These are phyloP conservation scores for Pyrochroa serraticornis DNA, from an alignment of 2,888 invertebrate genomes.

Conservation along the genomic window DNA sequence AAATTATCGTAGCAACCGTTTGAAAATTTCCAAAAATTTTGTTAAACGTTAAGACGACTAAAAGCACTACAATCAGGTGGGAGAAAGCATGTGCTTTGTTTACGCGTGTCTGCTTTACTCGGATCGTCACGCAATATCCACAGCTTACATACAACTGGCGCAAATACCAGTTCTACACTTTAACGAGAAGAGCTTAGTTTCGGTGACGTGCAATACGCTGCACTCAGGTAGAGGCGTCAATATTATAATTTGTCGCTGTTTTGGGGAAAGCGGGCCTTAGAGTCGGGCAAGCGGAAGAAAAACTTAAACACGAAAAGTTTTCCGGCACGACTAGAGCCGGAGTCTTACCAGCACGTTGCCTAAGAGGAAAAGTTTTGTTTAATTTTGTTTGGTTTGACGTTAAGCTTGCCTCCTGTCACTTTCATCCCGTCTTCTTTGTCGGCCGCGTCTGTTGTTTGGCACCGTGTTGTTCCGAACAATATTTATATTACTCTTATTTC, in stretches of 20 bases:
- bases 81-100: constrained; percentile 31
- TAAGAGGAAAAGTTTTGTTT: constrained; percentile 61
- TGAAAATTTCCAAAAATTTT: too few species aligned
- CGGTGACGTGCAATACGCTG: constrained; percentile 41
- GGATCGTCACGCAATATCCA: constrained; percentile 27
- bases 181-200: constrained; percentile 38
- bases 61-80: constrained; percentile 23
- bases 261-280: constrained; percentile 52
- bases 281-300: constrained; percentile 56
- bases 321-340: constrained; percentile 51
- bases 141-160: constrained; percentile 26
- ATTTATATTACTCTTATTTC: constrained; percentile 52
- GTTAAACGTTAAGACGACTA: neutral
- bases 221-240: constrained; percentile 52
- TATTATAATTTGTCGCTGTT: constrained; percentile 59
- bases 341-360: constrained; percentile 56
- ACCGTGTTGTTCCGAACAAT: constrained; percentile 56
- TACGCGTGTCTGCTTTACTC: constrained; percentile 30
- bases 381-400: constrained; percentile 61
- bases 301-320: constrained; percentile 60
- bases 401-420: constrained; percentile 60
- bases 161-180: constrained; percentile 25
- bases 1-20: too few species aligned
- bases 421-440: constrained; percentile 55
- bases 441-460: constrained; percentile 52